Evolutionary conservation across 2,797 vertebrate species (phyloP), one percentile per base, ranked within the genome.

Genomic region (Vespertilio murinus): DNA sequence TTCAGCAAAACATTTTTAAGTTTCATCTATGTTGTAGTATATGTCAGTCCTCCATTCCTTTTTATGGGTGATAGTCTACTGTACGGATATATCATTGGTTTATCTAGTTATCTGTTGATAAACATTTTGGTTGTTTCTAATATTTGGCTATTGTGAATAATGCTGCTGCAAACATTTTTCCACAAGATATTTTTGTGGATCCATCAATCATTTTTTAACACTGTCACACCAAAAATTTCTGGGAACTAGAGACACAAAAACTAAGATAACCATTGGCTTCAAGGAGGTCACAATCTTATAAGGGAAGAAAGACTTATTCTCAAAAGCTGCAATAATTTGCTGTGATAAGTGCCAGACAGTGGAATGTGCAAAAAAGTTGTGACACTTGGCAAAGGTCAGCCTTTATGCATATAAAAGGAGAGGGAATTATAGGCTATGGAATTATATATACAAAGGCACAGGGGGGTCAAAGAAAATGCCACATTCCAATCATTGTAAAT

Each of bases 291-390:
- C 47, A 77, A 42, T 91, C 52, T 35, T 64, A n/a, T 9, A 42
- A 54, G 33, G 28, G 20, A 69, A 85, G 18, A 85, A 67, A 90
- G 23, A 61, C 4, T 14, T 75, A 20, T 45, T 93, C 89, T 45
- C 56, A 18, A 73, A 90, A 92, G n/a, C 49, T 91, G 23, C 4
- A 59, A 61, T 80, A 67, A 81, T 73, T 22, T 91, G 17, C 69
- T 92, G 28, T 81, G 61, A 42, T 90, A 90, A 95, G 33, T 93
- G 45, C 20, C 61, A 70, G 52, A 78, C 28, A 22, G 89, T 65
- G 22, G 18, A 33, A 77, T 70, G 12, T 67, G 11, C 33, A 84
- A 49, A 88, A 23, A 78, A 81, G 54, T 64, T 28, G 74, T 23
- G 38, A 83, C 23, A 74, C 23, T 77, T 89, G 52, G 86, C 67